These are phyloP conservation scores for Parnassius glacialis DNA, from an alignment of 2,888 invertebrate genomes.

Conservation along the genomic window DNA sequence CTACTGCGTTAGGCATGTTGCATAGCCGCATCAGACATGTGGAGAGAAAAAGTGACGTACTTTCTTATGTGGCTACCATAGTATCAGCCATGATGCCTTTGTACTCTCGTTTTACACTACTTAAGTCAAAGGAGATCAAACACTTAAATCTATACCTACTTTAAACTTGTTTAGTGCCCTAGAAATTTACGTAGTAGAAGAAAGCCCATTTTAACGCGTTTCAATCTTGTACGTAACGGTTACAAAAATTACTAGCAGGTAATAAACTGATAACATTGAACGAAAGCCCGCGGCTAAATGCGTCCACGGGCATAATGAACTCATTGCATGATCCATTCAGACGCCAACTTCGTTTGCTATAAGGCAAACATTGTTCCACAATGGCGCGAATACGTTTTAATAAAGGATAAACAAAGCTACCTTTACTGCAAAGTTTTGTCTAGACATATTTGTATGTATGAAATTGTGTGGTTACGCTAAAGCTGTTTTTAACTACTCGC, in stretches of 20 bases:
- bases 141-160: too few relatives aligned
- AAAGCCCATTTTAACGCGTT: too few relatives aligned
- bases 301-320: conserved; percentile 49
- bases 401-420: conserved; percentile 28
- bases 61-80: too few relatives aligned
- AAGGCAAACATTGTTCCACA: conserved; percentile 33
- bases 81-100: too few relatives aligned
- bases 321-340: conserved; percentile 48
- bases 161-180: too few relatives aligned
- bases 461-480: conserved; percentile 30
- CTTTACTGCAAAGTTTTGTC: conserved; percentile 32
- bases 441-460: conserved; percentile 31
- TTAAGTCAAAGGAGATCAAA: too few relatives aligned
- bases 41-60: too few relatives aligned
- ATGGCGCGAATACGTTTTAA: conserved; percentile 31
- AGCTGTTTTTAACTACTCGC: conserved; percentile 23
- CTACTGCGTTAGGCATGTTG: too few relatives aligned
- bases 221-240: conserved; percentile 36
- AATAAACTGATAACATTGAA: conserved; percentile 50
- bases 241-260: conserved; percentile 54
- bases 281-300: conserved; percentile 49
- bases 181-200: too few relatives aligned
- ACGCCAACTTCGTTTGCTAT: conserved; percentile 35
- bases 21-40: too few relatives aligned
- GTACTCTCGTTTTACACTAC: too few relatives aligned